Conservation (phyloP, 2,113 vertebrate genomes). For the Lasiurus borealis region DNA sequence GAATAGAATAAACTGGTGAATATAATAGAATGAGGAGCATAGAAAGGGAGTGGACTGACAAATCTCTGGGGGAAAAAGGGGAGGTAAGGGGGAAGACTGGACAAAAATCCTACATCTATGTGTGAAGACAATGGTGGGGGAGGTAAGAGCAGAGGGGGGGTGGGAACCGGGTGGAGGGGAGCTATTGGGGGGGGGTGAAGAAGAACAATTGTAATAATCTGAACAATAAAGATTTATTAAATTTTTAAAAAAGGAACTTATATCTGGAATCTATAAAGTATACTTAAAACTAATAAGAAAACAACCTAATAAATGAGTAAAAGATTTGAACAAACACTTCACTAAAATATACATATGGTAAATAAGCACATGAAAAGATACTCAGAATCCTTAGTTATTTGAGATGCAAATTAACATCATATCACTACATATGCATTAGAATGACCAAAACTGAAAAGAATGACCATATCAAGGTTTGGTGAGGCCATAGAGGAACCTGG, state of each 20-base stretch:
- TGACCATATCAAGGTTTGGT: not conserved
- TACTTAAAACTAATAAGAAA: constrained; percentile 38
- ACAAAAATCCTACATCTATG: no score
- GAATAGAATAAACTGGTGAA: no score
- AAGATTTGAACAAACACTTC: not conserved
- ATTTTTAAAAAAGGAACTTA: not conserved
- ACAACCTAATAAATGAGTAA: not conserved
- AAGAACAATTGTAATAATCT: no score
- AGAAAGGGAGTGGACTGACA: no score
- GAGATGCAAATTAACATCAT: not conserved
- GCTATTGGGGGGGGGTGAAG: no score
- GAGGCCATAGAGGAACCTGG: not conserved
- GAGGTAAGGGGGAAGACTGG: no score
- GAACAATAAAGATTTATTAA: no score
- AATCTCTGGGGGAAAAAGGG: no score
- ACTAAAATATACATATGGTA: not conserved
- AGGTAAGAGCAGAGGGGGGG: no score
- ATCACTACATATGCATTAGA: not conserved
- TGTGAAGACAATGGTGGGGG: no score
- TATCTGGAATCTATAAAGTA: not conserved
- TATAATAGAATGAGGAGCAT: no score
- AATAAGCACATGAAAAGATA: not conserved
- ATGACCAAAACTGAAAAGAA: not conserved
- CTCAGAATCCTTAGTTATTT: not conserved
- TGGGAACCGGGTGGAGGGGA: no score